Evolutionary conservation across 2,888 invertebrate species (phyloP), one percentile per base, ranked within the genome.

Genomic region (Osedax fenrisi): DNA sequence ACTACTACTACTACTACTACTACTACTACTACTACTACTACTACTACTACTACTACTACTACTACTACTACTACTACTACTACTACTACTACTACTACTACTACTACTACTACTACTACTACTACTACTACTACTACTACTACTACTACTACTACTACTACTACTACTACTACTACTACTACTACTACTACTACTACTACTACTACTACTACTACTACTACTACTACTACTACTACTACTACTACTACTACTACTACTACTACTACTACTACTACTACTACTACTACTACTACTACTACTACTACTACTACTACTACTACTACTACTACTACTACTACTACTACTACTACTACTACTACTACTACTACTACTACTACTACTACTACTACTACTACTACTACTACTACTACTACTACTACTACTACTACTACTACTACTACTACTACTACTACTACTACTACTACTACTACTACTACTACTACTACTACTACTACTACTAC

Each of bases 81-180:
- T 64, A 64, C 64, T 64, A 64, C 64, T 64, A 64, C 64, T 64
- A 64, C 1, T 64, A 64, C 64, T 64, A 64, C 1, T 64, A 64
- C 64, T 64, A 64, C 64, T 64, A 64, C 1, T 64, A 64, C 1
- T 64, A 64, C 64, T 64, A 64, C 64, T 64, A 64, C 64, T 64
- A 64, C 64, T 64, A 64, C 1, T 64, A 64, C 64, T 64, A 64
- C 64, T 64, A 64, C 64, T 64, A 64, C 64, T 64, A 64, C 1
- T 64, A 64, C 64, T 64, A 64, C 64, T 64, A 64, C 64, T 64
- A 64, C 64, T 64, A 64, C 64, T 64, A 64, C 64, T 64, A 64
- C n/a, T n/a, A n/a, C n/a, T n/a, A n/a, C n/a, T n/a, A n/a, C n/a
- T n/a, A n/a, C n/a, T n/a, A n/a, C n/a, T n/a, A n/a, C n/a, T n/a